Evolutionary conservation across 23 tunicate species (phyloP), one percentile per base, ranked within the genome.

Genomic region (Styela plicata): DNA sequence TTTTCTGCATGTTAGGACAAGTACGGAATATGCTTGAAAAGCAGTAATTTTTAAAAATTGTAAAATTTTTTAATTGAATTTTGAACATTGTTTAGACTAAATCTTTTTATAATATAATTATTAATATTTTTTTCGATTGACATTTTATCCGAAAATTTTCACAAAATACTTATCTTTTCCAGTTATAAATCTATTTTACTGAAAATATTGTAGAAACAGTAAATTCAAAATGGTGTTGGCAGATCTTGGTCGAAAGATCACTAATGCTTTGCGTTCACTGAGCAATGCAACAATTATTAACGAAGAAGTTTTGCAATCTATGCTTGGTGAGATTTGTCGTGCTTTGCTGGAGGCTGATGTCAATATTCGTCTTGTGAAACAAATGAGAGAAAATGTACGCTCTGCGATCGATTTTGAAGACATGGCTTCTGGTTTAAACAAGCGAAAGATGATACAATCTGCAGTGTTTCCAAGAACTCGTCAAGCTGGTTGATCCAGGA

Each of bases 211-310:
- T n/a, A n/a, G n/a, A n/a, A n/a, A n/a, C n/a, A n/a, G n/a, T n/a
- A n/a, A n/a, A n/a, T n/a, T n/a, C 79, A 89, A 66, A 80, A 95
- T 95, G 99, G 99, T 95, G 69, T 86, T 95, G 36, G 95, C 99
- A 0, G 99, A 95, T 86, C 79, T 95, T 22, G 99, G 99, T 19
- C 67, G 95, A 80, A 95, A 89, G 75, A 89, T 95, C 66, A 95
- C 94, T 5, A 86, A 86, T 69, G 99, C 99, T 0, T 69, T 95
- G 65, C 91, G 95, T 22, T 89, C 95, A 31, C 74, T 95, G 69
- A 90, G 95, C 83, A 95, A 95, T 79, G 94, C 99, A 25, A 90
- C 99, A 1, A 90, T 95, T 31, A 95, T 95, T 13, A 89, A 95
- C 83, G 99, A 95, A 74, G 99, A 95, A 77, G 98, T 92, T 69